Conservation (phyloP, 2,797 vertebrate genomes). For the Myiotriccus ornatus region DNA sequence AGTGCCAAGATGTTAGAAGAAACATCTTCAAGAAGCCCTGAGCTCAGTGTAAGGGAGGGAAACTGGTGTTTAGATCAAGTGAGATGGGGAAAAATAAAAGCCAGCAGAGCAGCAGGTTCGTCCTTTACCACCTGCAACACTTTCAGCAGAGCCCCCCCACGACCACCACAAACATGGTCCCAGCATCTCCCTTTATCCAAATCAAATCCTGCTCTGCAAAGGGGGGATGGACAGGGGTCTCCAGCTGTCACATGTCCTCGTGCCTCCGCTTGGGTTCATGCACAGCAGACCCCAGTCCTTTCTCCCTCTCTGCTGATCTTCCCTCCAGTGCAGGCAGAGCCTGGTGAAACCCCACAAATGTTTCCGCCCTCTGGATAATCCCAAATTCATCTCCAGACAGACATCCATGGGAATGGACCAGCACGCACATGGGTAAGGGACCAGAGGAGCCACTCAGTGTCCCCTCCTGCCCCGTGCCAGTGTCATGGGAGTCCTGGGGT, state of each 20-base stretch:
- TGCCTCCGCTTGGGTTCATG: neutral
- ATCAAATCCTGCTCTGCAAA: neutral
- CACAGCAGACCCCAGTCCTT: neutral
- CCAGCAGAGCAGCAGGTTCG: neutral
- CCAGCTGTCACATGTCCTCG: neutral
- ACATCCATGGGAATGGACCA: fast-evolving
- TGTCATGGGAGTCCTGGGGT: neutral
- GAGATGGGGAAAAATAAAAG: fast-evolving
- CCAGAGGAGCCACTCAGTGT: fast-evolving
- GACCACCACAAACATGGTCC: fast-evolving
- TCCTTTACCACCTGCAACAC: neutral
- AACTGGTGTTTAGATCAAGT: neutral
- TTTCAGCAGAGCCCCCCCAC: neutral
- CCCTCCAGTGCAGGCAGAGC: fast-evolving
- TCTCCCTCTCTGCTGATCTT: neutral
- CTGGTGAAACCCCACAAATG: fast-evolving
- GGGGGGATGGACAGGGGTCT: fast-evolving
- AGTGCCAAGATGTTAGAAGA: neutral
- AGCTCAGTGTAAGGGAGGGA: neutral
- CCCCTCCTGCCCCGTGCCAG: neutral
- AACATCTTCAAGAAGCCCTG: neutral
- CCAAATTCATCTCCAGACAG: neutral
- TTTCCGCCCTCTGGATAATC: neutral
- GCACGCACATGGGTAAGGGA: fast-evolving
- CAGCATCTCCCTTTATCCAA: fast-evolving